phyloP scores from a whole-genome alignment of 2,888 invertebrate genomes.

The Microctonus hyperodae region DNA sequence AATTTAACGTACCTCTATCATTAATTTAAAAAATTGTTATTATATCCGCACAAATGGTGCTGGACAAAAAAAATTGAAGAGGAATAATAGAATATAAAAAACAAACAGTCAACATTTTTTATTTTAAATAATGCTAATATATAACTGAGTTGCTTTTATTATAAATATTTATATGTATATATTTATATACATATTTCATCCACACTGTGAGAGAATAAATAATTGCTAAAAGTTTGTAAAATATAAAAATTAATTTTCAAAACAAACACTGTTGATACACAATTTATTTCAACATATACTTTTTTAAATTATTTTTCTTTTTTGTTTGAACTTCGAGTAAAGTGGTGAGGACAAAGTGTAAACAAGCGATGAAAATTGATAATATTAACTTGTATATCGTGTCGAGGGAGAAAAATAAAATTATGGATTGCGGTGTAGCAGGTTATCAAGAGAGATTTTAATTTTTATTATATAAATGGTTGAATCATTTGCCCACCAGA shows the following conservation, averaged over 20 bases:
- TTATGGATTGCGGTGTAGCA: neutral
- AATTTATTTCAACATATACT: neutral
- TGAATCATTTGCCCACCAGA: neutral
- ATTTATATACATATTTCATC: no score
- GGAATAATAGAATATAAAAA: no score
- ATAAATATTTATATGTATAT: no score
- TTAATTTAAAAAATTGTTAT: no score
- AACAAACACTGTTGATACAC: neutral
- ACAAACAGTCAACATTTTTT: no score
- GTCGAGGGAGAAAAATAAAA: neutral
- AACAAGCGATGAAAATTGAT: slow-evolving; percentile 5
- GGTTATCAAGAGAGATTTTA: neutral
- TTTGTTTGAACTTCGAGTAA: neutral
- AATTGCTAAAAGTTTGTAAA: neutral
- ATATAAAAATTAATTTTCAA: neutral
- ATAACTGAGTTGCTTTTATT: no score
- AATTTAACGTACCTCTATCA: neutral
- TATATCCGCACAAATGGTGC: no score
- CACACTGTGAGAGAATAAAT: no score
- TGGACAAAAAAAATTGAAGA: neutral
- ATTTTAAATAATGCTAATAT: no score
- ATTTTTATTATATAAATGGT: neutral
- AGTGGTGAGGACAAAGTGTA: neutral
- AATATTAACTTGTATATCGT: neutral
- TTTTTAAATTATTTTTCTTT: neutral